Percentiles rank a stretch among this genome's conserved stretches.
Conservation (phyloP, 2,113 vertebrate genomes). For the Rhea americana region DNA sequence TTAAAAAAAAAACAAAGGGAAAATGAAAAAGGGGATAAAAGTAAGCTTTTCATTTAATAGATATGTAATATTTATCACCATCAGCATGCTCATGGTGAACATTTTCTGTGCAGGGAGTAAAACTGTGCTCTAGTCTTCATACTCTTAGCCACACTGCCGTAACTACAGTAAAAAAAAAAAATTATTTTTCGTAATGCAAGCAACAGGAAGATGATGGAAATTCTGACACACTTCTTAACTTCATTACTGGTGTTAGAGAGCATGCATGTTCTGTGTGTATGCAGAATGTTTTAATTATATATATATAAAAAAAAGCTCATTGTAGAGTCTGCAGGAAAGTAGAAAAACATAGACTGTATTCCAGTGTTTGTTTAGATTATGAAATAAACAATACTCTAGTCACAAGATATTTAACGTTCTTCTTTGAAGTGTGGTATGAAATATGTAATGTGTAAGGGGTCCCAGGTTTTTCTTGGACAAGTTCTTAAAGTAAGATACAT, state of each 20-base stretch:
- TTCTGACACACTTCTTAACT: slow-evolving; percentile 58
- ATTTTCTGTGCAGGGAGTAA: slow-evolving; percentile 68
- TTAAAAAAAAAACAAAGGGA: slow-evolving; percentile 48
- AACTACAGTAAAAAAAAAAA: slow-evolving; percentile 64
- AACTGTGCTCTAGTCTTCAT: slow-evolving; percentile 61
- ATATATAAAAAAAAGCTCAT: slow-evolving; percentile 19
- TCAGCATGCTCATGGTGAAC: slow-evolving; percentile 80
- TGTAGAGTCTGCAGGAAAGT: slow-evolving; percentile 70
- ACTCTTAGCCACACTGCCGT: slow-evolving; percentile 69
- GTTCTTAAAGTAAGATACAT: slow-evolving; percentile 6
- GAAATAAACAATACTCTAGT: slow-evolving; percentile 71
- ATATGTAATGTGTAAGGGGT: slow-evolving; percentile 32
- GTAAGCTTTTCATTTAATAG: slow-evolving; percentile 78
- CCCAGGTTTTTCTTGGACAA: slow-evolving; percentile 51
- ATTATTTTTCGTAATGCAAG: slow-evolving; percentile 63
- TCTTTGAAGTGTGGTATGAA: slow-evolving; percentile 59
- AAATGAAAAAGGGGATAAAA: slow-evolving; percentile 71
- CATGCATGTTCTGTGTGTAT: slow-evolving; percentile 72
- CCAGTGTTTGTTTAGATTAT: slow-evolving; percentile 72
- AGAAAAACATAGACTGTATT: slow-evolving; percentile 71
- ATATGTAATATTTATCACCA: slow-evolving; percentile 74
- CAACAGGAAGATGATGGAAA: slow-evolving; percentile 67
- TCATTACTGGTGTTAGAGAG: slow-evolving; percentile 60
- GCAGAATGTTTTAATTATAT: slow-evolving; percentile 63
- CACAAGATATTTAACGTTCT: slow-evolving; percentile 62